Conservation (phyloP, 2,888 invertebrate species). For the Ypsolopha sequella region DNA sequence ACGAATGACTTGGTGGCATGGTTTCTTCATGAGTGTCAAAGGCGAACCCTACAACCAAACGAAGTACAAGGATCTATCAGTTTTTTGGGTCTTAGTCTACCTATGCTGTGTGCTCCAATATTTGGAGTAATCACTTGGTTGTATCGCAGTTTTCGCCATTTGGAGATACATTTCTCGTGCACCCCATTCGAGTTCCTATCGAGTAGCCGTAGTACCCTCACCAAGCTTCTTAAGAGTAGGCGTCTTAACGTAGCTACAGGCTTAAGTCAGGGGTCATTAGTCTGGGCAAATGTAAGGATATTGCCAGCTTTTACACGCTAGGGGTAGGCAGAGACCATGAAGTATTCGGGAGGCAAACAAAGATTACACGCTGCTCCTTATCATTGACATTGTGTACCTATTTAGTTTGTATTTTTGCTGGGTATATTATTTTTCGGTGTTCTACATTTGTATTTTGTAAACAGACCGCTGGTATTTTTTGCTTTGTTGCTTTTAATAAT, state of each 20-base stretch:
- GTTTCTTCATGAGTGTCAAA: too few species aligned
- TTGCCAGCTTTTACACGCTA: not conserved
- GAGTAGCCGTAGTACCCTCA: not conserved
- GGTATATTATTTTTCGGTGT: too few species aligned
- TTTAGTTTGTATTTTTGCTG: too few species aligned
- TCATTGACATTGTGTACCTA: not conserved
- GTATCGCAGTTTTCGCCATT: not conserved
- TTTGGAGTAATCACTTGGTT: not conserved
- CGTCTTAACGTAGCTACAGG: slow-evolving; percentile 2
- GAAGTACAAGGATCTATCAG: too few species aligned
- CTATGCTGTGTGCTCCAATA: too few species aligned
- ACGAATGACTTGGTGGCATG: too few species aligned
- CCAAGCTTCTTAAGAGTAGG: not conserved
- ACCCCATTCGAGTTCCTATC: not conserved
- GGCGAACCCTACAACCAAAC: too few species aligned
- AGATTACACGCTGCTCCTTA: not conserved
- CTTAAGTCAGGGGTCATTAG: slow-evolving; percentile 24
- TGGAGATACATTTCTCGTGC: too few species aligned
- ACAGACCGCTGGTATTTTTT: too few species aligned
- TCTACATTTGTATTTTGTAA: too few species aligned
- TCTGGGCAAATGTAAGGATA: slow-evolving; percentile 8
- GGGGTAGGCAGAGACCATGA: not conserved
- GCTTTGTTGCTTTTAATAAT: not conserved
- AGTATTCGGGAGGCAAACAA: not conserved
- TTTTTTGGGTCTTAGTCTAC: too few species aligned